These are phyloP conservation scores for Aurelia sp. DNA, from an alignment of 30 jellyfish, hydroid and myxozoan genomes.

Conservation along the genomic window DNA sequence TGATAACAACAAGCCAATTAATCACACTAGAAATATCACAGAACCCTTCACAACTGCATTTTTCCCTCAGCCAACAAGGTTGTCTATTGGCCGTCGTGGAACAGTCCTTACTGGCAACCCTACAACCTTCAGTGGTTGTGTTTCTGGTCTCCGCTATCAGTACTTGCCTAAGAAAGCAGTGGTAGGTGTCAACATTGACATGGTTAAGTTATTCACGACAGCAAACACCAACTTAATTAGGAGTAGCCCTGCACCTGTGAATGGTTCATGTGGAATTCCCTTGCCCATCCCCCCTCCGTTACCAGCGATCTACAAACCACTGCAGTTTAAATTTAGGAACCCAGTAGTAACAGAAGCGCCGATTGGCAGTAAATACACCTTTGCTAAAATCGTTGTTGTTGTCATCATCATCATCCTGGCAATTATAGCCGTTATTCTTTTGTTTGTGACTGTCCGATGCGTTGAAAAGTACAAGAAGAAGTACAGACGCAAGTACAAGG, in stretches of 20 bases:
- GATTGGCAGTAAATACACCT: conserved; percentile 37
- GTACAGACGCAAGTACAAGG: conserved; percentile 13
- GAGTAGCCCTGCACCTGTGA: conserved; percentile 40
- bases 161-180: conserved; percentile 44
- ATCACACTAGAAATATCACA: conserved; percentile 33
- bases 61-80: conserved; percentile 33
- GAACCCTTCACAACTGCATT: conserved; percentile 2
- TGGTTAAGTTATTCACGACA: neutral
- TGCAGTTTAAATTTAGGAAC: conserved; percentile 62
- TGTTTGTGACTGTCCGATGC: conserved; percentile 38
- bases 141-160: conserved; percentile 71
- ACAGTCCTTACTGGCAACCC: conserved; percentile 33
- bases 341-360: conserved; percentile 73
- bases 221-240: neutral
- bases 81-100: conserved; percentile 36
- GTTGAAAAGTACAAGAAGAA: conserved; percentile 27
- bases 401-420: conserved; percentile 45
- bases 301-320: conserved; percentile 70
- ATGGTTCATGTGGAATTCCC: conserved; percentile 46
- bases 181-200: conserved; percentile 65
- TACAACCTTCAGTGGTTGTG: conserved; percentile 58
- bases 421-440: conserved; percentile 47
- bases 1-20: conserved; percentile 52
- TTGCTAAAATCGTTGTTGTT: conserved; percentile 47
- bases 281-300: conserved; percentile 69